These are phyloP conservation scores for Cyprinodon variegatus DNA, from an alignment of 2,113 vertebrate genomes.

Conservation along the genomic window DNA sequence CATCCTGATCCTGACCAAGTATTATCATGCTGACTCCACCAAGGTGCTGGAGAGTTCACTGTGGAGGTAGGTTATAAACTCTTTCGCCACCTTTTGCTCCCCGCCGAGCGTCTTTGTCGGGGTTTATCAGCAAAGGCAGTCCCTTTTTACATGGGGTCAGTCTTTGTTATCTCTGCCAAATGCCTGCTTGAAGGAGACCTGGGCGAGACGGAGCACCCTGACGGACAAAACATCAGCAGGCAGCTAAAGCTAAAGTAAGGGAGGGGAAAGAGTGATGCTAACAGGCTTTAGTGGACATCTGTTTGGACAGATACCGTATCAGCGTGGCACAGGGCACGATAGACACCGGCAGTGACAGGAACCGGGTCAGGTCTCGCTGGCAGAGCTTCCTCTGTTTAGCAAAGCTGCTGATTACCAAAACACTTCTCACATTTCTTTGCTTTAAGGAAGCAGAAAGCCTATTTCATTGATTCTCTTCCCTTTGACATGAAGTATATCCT, in stretches of 20 bases:
- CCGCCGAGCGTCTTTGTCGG: slow-evolving; percentile 32
- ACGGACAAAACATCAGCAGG: slow-evolving; percentile 62
- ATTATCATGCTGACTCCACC: slow-evolving; percentile 95
- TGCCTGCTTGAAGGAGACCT: slow-evolving; percentile 40
- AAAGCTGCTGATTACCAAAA: slow-evolving; percentile 36
- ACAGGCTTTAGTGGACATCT: slow-evolving; percentile 57
- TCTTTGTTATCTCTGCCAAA: slow-evolving; percentile 14
- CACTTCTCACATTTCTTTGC: slow-evolving; percentile 33
- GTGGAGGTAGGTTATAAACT: slow-evolving; percentile 68
- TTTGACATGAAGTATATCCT: slow-evolving; percentile 31
- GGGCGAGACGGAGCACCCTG: slow-evolving; percentile 10
- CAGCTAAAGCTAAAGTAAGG: slow-evolving; percentile 25
- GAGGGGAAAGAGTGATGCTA: slow-evolving; percentile 15
- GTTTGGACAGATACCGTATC: slow-evolving; percentile 69
- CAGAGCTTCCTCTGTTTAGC: slow-evolving; percentile 44
- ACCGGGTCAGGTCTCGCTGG: slow-evolving; percentile 56
- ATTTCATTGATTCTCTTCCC: slow-evolving; percentile 21
- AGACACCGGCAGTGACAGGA: slow-evolving; percentile 36
- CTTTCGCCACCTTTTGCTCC: slow-evolving; percentile 22
- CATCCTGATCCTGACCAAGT: slow-evolving; percentile 97
- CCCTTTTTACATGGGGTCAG: slow-evolving; percentile 26
- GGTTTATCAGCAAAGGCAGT: slow-evolving; percentile 13
- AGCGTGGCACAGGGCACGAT: slow-evolving; percentile 56
- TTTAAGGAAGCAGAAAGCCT: slow-evolving; percentile 7
- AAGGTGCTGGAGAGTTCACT: slow-evolving; percentile 96